phyloP scores from a whole-genome alignment of 2,888 invertebrate species.

The Acronicta leporina region DNA sequence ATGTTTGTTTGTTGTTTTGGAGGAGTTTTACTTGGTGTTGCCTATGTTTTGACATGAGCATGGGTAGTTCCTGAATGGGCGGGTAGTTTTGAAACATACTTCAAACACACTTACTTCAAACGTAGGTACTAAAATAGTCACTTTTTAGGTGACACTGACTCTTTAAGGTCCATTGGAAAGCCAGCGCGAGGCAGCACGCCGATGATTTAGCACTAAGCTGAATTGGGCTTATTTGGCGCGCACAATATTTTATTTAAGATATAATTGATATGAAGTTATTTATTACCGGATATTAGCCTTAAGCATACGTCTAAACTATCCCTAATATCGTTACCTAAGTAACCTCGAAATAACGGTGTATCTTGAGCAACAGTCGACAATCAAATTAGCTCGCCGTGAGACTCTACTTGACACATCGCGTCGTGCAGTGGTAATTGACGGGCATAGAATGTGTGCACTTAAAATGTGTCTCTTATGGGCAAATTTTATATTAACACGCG shows the following conservation, averaged over 20 bases:
- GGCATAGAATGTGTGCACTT: constrained; percentile 51
- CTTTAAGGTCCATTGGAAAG: no score
- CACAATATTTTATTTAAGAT: no score
- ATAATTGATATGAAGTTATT: no score
- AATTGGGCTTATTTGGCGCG: no score
- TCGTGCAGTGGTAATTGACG: constrained; percentile 71
- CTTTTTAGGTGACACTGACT: no score
- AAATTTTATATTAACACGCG: constrained; percentile 25
- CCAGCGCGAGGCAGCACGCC: no score
- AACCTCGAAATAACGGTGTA: constrained; percentile 62
- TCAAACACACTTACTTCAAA: no score
- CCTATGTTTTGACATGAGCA: not conserved
- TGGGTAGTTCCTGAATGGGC: no score
- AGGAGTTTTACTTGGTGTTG: not conserved
- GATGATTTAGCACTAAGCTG: no score
- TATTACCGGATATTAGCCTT: no score
- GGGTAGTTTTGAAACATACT: no score
- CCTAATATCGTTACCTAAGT: constrained; percentile 9
- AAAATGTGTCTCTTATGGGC: constrained; percentile 43
- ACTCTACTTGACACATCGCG: constrained; percentile 75
- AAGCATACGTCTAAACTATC: not conserved
- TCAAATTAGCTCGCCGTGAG: constrained; percentile 83
- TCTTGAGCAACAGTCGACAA: constrained; percentile 75
- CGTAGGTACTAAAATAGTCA: no score
- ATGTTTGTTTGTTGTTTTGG: constrained; percentile 38